A percentile compares a stretch with the other conserved stretches of the same genome.
Conservation (phyloP, 2,113 vertebrate genomes). For the Anolis sagrei region DNA sequence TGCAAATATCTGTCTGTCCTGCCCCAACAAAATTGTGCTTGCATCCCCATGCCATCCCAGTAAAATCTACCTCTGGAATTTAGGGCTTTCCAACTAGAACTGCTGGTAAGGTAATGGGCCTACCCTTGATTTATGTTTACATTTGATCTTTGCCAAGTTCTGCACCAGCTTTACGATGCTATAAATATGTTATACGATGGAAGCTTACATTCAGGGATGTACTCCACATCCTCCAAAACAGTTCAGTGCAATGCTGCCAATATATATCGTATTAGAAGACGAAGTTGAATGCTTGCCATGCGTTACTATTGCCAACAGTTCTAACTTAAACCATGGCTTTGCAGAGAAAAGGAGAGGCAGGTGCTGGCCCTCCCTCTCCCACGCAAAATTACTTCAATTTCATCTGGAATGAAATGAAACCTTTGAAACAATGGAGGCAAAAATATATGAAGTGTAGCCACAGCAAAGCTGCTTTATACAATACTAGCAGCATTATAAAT, state of each 20-base stretch:
- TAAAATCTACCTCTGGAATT: slow-evolving; percentile 41
- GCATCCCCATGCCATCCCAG: slow-evolving; percentile 38
- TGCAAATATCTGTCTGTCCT: slow-evolving; percentile 34
- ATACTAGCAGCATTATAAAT: neutral
- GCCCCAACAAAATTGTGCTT: slow-evolving; percentile 45
- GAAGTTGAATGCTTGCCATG: slow-evolving; percentile 47
- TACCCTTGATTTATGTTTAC: slow-evolving; percentile 36
- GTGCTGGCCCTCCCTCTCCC: neutral
- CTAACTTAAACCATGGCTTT: slow-evolving; percentile 4
- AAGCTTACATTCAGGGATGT: slow-evolving; percentile 25
- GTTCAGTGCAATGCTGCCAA: slow-evolving; percentile 3
- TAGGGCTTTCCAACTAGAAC: neutral
- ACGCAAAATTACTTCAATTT: neutral
- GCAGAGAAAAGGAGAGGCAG: neutral
- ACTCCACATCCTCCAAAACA: neutral
- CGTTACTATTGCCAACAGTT: slow-evolving; percentile 27
- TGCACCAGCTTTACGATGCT: neutral
- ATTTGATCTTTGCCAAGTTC: slow-evolving; percentile 23
- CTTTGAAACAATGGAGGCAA: neutral
- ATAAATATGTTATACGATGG: neutral
- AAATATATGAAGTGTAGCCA: neutral
- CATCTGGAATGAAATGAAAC: neutral
- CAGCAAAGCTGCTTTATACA: neutral
- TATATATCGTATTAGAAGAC: slow-evolving; percentile 39
- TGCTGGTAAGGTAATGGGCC: neutral